Evolutionary conservation across 2,113 vertebrate genomes (phyloP).

Genomic region (Aphyosemion australe): DNA sequence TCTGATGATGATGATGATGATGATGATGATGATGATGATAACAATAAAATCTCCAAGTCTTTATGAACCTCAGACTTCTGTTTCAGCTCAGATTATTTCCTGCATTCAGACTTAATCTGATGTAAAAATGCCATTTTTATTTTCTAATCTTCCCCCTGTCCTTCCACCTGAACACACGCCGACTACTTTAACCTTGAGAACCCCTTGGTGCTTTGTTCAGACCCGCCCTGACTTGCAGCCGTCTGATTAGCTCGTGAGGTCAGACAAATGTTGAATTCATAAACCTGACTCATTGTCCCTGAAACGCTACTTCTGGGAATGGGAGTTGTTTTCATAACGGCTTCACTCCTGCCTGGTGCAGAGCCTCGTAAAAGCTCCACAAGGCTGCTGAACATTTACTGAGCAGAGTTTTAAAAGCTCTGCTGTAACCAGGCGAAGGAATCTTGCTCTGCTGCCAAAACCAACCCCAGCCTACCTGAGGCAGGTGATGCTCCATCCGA

Average conservation of each 20-base stretch:
- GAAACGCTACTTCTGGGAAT: too few species aligned
- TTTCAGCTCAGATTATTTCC: too few species aligned
- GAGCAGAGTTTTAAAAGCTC: constrained; percentile 40
- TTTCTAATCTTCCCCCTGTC: neutral
- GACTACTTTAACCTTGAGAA: neutral
- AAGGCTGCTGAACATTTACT: constrained; percentile 32
- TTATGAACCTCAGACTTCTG: too few species aligned
- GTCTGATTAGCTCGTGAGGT: neutral
- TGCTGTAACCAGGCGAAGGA: constrained; percentile 26
- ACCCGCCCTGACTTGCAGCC: neutral
- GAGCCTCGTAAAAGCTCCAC: constrained; percentile 38
- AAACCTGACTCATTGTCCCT: constrained; percentile 5
- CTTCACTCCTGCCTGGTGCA: constrained; percentile 16
- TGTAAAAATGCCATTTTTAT: too few species aligned
- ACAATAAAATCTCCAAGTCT: too few species aligned
- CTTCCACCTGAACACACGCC: neutral
- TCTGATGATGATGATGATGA: too few species aligned
- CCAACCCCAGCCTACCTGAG: neutral
- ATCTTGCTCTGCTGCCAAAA: constrained; percentile 20
- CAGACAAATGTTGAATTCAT: constrained; percentile 14
- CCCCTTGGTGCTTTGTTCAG: neutral
- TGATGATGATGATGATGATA: too few species aligned
- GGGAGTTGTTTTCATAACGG: constrained; percentile 31
- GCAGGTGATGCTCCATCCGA: too few species aligned
- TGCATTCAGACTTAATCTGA: too few species aligned